Base-by-base conservation (phyloP, 1,140 invertebrate genomes). In the Drosophila leontia region DNA sequence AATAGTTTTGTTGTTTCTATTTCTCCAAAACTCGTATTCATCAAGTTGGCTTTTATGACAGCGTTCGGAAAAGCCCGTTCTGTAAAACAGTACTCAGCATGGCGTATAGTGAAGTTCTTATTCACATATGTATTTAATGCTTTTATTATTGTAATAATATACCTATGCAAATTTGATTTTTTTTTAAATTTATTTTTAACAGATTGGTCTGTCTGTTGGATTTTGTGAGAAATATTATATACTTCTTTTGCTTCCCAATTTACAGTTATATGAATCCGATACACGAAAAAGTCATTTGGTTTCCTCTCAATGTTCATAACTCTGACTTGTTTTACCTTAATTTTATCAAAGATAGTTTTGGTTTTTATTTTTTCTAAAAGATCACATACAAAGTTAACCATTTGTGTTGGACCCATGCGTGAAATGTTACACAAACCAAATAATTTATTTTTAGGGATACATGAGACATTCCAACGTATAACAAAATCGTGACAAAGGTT, bases 401-500 rank as follows among this genome's bases (percentile, higher is more conserved):
- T 57, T 13, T 11, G 39, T 37, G 65, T 72, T 0, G 32, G 15
- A 7, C 55, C 44, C 23, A 50, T 61, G 15, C 48, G 12, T 7
- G 47, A 47, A 34, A 53, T 50, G 0, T 23, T 32, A 17, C 62
- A 85, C 4, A 82, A 32, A 23, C 17, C 61, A 47, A 41, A 3
- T 11, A 26, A 61, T 11, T 26, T 34, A 32, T 45, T 34, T 5
- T 32, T 0, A 23, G 34, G 13, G 9, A 51, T 57, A n/a, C 72
- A 82, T 6, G 72, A 44, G 0, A 67, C 19, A 47, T 80, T 63
- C 12, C 82, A 11, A 34, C 77, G 70, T 19, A 92, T 59, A 3
- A 93, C 75, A 85, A 93, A 94, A 19, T 83, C 70, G 53, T 92
- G 84, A 1, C 92, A 91, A 9, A 67, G 58, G 19, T 41, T 65